These are phyloP conservation scores for Amphiura filiformis DNA, from an alignment of 35 echinoderm and acorn worm species.

Conservation along the genomic window DNA sequence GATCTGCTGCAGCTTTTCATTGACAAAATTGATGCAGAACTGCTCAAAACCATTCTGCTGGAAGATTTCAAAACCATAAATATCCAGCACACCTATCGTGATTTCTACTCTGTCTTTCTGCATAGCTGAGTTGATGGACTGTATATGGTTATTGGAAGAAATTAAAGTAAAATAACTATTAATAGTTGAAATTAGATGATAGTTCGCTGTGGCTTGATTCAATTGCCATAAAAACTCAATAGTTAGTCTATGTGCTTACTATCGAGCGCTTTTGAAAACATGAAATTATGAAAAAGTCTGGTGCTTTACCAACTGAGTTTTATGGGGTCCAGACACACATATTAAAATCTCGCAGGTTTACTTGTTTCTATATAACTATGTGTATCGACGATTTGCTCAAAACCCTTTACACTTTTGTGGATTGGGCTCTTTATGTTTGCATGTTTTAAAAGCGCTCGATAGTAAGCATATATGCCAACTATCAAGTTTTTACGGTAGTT, in stretches of 20 bases:
- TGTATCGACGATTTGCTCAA: too few species aligned
- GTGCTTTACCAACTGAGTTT: background rate
- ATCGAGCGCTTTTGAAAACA: too few species aligned
- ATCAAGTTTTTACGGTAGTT: too few species aligned
- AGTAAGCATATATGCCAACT: too few species aligned
- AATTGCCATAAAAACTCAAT: too few species aligned
- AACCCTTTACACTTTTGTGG: too few species aligned
- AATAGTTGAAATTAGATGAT: background rate
- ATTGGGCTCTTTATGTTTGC: too few species aligned
- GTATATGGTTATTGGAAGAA: too few species aligned
- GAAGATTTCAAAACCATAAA: slow-evolving; percentile 99
- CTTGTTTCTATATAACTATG: too few species aligned
- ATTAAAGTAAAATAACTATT: background rate
- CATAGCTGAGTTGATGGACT: slow-evolving; percentile 95
- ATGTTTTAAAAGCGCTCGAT: too few species aligned
- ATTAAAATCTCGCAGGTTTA: too few species aligned
- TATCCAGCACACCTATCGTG: slow-evolving; percentile 95
- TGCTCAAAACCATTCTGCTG: slow-evolving; percentile 99
- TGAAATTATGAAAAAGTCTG: background rate
- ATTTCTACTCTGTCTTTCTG: slow-evolving; percentile 87
- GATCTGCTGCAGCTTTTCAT: slow-evolving; percentile 98
- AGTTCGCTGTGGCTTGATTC: background rate
- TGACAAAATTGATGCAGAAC: slow-evolving; percentile 99
- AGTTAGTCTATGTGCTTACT: too few species aligned
- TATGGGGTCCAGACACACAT: background rate